These are phyloP conservation scores for Arenicola marina DNA, from an alignment of 2,888 invertebrate genomes.

Conservation along the genomic window DNA sequence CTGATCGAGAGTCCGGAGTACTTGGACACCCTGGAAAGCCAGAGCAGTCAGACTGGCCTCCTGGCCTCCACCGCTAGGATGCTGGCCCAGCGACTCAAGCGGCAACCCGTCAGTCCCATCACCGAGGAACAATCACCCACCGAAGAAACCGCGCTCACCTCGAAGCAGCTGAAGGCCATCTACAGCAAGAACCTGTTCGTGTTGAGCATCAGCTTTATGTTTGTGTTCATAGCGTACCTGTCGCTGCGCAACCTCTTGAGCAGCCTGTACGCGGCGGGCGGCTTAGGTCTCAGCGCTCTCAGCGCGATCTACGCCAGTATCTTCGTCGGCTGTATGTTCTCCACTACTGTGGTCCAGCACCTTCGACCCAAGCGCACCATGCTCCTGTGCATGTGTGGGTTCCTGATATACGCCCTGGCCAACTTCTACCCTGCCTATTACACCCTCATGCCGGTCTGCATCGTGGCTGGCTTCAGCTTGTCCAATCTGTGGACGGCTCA, in stretches of 20 bases:
- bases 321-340: slow-evolving; percentile 50
- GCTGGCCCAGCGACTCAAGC: background rate
- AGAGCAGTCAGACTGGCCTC: slow-evolving; percentile 31
- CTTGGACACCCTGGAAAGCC: slow-evolving; percentile 42
- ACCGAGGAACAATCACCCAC: background rate
- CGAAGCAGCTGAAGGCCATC: slow-evolving; percentile 6
- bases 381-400: slow-evolving; percentile 37
- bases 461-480: slow-evolving; percentile 45
- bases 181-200: slow-evolving; percentile 49
- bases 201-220: slow-evolving; percentile 43
- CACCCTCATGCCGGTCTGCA: slow-evolving; percentile 47
- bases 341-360: slow-evolving; percentile 49
- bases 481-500: slow-evolving; percentile 55
- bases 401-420: slow-evolving; percentile 43
- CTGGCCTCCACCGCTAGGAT: background rate
- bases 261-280: slow-evolving; percentile 50
- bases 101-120: background rate
- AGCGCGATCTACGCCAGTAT: slow-evolving; percentile 45
- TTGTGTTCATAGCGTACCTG: slow-evolving; percentile 46
- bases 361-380: slow-evolving; percentile 46
- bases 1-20: slow-evolving; percentile 38
- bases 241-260: slow-evolving; percentile 56
- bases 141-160: background rate
- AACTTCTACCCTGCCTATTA: slow-evolving; percentile 49
- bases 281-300: slow-evolving; percentile 50